These are phyloP conservation scores for Acropternis orthonyx DNA, from an alignment of 2,797 vertebrate genomes.

Conservation along the genomic window DNA sequence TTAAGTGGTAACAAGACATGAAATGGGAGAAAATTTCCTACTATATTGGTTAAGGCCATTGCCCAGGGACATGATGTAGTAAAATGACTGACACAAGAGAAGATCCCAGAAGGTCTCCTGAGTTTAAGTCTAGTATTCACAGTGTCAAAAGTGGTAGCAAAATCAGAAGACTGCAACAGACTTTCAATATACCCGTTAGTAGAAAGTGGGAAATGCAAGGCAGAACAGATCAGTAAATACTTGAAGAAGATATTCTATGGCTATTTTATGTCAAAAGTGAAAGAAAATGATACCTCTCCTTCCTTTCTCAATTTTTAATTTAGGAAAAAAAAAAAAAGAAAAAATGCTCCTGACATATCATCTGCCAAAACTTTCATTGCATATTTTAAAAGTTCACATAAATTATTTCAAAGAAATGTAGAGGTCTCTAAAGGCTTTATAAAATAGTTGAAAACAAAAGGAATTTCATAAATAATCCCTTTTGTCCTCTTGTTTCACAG, in stretches of 20 bases:
- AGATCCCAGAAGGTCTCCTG: background rate
- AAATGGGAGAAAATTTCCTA: background rate
- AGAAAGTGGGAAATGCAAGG: background rate
- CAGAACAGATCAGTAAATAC: background rate
- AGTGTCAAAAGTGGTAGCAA: background rate
- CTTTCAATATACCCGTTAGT: background rate
- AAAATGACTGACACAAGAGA: background rate
- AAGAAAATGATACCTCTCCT: background rate
- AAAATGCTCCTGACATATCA: fast-evolving
- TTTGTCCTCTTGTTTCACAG: background rate
- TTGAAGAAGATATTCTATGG: background rate
- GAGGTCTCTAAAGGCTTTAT: background rate
- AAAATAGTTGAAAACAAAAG: background rate
- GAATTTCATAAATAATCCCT: background rate
- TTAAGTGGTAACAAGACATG: background rate
- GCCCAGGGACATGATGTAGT: background rate
- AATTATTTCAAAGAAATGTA: background rate
- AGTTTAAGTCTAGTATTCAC: background rate
- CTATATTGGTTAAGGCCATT: background rate
- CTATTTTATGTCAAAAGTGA: background rate
- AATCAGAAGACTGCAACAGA: background rate
- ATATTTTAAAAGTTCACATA: background rate
- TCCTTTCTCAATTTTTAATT: background rate
- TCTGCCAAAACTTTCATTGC: background rate
- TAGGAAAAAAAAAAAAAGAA: background rate